Conservation (phyloP, 1,140 invertebrate genomes). For the Lasaia peninsularis region DNA sequence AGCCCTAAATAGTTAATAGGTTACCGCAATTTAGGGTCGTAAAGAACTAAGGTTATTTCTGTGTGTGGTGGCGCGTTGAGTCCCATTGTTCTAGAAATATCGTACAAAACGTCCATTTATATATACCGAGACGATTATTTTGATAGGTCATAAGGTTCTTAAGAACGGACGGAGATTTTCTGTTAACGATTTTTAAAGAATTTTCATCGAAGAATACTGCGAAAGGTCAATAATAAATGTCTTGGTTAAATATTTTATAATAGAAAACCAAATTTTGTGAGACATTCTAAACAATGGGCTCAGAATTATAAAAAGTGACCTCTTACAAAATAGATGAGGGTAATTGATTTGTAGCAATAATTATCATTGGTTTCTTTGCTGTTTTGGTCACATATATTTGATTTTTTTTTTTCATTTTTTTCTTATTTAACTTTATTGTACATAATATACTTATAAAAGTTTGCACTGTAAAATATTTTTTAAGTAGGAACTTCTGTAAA, state of each 20-base stretch:
- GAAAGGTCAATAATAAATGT: slow-evolving; percentile 9
- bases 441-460: no score
- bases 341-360: not conserved
- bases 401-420: no score
- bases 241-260: slow-evolving; percentile 14
- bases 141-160: slow-evolving; percentile 12
- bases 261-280: slow-evolving; percentile 17
- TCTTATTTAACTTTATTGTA: no score
- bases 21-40: slow-evolving; percentile 3
- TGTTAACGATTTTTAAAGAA: slow-evolving; percentile 21
- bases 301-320: slow-evolving; percentile 12
- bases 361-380: not conserved
- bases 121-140: not conserved
- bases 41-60: slow-evolving; percentile 20
- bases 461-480: no score
- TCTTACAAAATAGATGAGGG: not conserved
- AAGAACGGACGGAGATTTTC: slow-evolving; percentile 33
- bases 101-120: slow-evolving; percentile 18
- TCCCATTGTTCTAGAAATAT: slow-evolving; percentile 9
- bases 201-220: slow-evolving; percentile 11
- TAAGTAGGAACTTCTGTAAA: no score
- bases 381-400: no score
- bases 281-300: slow-evolving; percentile 9
- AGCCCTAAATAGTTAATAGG: slow-evolving; percentile 15
- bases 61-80: slow-evolving; percentile 23